Percentiles rank a stretch among this genome's conserved stretches.
Evolutionary conservation across 37 sponge, comb jelly and placozoan species (phyloP).

Genomic region (Diacarnus erythraeanus): DNA sequence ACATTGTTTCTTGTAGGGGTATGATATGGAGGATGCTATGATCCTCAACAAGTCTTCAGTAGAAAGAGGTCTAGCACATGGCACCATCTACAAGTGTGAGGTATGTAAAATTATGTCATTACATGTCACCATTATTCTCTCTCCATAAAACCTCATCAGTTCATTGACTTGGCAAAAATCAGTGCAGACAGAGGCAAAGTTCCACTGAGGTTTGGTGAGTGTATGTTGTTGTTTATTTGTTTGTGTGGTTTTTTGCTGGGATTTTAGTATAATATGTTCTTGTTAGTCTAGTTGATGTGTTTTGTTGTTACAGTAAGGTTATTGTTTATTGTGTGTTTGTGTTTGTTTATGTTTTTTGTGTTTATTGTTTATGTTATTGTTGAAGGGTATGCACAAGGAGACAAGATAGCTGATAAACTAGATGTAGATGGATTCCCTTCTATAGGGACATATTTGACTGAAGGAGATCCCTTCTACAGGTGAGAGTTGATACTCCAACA

Average conservation of each 20-base stretch:
- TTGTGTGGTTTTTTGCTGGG: neutral
- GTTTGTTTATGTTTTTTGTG: too few relatives aligned
- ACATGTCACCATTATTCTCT: too few relatives aligned
- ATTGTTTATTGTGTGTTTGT: neutral
- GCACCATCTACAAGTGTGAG: constrained; percentile 87
- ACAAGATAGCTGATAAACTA: constrained; percentile 42
- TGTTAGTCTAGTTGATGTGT: neutral
- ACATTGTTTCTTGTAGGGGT: constrained; percentile 70
- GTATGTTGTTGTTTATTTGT: neutral
- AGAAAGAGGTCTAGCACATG: constrained; percentile 96
- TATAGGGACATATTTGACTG: constrained; percentile 76
- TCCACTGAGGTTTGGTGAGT: constrained; percentile 33
- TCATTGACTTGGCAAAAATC: constrained; percentile 35
- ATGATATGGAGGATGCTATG: constrained; percentile 99
- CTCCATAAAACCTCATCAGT: too few relatives aligned
- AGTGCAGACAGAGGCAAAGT: constrained; percentile 20
- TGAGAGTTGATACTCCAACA: neutral
- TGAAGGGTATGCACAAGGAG: constrained; percentile 18
- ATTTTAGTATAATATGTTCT: neutral
- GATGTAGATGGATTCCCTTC: constrained; percentile 92
- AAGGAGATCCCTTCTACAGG: constrained; percentile 90
- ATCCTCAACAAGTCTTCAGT: constrained; percentile 94
- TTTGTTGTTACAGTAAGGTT: neutral
- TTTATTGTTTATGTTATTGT: neutral
- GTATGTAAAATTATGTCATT: too few relatives aligned